phyloP scores from a whole-genome alignment of 2,113 vertebrate species.

The Myrmecobius fasciatus region DNA sequence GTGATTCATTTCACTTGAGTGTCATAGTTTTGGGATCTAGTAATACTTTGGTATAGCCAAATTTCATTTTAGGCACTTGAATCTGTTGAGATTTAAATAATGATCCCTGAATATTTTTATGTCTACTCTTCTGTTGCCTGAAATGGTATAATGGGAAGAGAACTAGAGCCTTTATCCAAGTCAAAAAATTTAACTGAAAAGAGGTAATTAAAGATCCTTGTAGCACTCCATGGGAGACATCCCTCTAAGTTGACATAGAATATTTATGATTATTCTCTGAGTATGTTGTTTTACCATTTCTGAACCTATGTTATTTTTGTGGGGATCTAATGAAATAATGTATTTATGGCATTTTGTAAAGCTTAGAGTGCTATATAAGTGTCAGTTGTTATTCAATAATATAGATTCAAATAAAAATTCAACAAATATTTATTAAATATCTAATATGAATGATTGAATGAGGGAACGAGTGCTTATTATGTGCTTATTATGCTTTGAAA shows the following conservation, averaged over 20 bases:
- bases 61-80: background rate
- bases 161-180: background rate
- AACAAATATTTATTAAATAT: no score
- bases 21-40: background rate
- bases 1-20: background rate
- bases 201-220: background rate
- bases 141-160: background rate
- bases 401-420: no score
- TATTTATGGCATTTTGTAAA: no score
- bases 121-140: background rate
- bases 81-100: conserved; percentile 14
- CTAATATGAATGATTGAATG: background rate
- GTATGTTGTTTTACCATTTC: background rate
- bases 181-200: background rate
- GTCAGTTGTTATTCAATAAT: no score
- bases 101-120: conserved; percentile 16
- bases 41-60: conserved; percentile 15
- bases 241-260: background rate
- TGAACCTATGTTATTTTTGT: background rate
- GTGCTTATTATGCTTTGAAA: background rate
- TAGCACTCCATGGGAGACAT: background rate
- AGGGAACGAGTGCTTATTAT: background rate
- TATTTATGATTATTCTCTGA: background rate
- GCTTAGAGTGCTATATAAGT: no score
- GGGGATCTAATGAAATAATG: no score